phyloP scores from a whole-genome alignment of 2,797 vertebrate genomes.

The Streptopelia turtur region DNA sequence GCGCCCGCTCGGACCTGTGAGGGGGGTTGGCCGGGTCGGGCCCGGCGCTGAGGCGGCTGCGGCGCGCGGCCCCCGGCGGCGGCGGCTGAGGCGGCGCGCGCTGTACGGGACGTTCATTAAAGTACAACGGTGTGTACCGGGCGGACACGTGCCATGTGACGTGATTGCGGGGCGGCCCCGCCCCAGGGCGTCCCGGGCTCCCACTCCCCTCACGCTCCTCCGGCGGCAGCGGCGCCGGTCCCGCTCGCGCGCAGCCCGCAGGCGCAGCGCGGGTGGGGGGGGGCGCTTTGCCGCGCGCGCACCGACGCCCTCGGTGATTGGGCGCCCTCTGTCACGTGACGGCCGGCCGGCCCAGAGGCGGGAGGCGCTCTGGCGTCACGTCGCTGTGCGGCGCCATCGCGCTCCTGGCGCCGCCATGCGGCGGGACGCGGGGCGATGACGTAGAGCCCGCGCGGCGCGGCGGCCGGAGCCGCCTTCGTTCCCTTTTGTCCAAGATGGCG shows the following conservation, averaged over 20 bases:
- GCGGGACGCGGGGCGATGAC: constrained; percentile 46
- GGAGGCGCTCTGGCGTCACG: background rate
- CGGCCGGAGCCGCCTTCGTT: constrained; percentile 72
- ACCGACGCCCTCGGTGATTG: background rate
- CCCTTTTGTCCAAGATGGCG: constrained; percentile 99
- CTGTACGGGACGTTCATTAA: constrained; percentile 55
- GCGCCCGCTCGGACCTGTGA: constrained; percentile 90
- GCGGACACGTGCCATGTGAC: constrained; percentile 31
- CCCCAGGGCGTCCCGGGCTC: background rate
- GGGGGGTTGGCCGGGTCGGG: background rate
- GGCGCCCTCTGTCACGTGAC: background rate
- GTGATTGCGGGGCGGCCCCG: background rate
- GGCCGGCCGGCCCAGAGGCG: background rate
- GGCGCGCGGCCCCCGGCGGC: background rate
- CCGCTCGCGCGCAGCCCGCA: background rate
- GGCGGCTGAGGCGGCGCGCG: background rate
- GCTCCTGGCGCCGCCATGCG: background rate
- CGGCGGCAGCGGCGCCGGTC: background rate
- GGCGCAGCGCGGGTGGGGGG: background rate
- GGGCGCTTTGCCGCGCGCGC: background rate
- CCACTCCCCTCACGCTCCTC: too few species aligned
- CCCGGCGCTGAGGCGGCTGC: too few species aligned
- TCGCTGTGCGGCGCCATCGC: background rate
- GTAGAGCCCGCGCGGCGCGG: constrained; percentile 73
- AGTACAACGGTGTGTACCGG: constrained; percentile 14